Conservation (phyloP, 2,888 invertebrate genomes). For the Parthenolecanium corni region DNA sequence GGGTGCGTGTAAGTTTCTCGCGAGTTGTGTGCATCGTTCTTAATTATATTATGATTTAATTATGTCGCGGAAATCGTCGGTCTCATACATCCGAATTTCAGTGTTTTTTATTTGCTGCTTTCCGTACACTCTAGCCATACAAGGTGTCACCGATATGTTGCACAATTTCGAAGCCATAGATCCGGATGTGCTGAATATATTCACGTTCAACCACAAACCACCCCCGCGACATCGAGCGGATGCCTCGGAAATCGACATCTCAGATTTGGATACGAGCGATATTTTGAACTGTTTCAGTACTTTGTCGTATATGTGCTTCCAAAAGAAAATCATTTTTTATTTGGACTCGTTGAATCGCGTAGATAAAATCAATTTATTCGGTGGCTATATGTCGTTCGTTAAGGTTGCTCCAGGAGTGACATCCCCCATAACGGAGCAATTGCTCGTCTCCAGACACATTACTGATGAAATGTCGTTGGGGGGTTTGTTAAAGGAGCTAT, state of each 20-base stretch:
- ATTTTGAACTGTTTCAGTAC: conserved; percentile 23
- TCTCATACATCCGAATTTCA: background rate
- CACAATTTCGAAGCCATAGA: conserved; percentile 25
- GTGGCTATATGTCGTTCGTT: conserved; percentile 38
- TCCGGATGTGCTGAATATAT: conserved; percentile 22
- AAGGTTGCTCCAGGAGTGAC: background rate
- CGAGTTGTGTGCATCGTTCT: background rate
- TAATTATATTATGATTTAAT: conserved; percentile 13
- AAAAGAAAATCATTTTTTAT: conserved; percentile 46
- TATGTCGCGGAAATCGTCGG: conserved; percentile 9
- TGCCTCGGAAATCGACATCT: conserved; percentile 15
- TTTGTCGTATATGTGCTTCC: conserved; percentile 42
- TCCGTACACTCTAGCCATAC: background rate
- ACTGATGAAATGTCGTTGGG: conserved; percentile 6
- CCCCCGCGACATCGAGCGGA: conserved; percentile 2
- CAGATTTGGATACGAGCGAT: conserved; percentile 25
- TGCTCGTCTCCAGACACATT: conserved; percentile 12
- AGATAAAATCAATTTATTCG: conserved; percentile 46
- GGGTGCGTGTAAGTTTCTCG: background rate
- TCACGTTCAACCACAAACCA: conserved; percentile 10
- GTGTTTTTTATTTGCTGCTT: background rate
- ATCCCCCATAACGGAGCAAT: conserved; percentile 18
- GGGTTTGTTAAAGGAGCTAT: conserved; percentile 3
- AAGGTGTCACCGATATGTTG: conserved; percentile 20
- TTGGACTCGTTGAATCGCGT: conserved; percentile 44